Evolutionary conservation across 2,797 vertebrate genomes (phyloP).

Genomic region (Sparus aurata): DNA sequence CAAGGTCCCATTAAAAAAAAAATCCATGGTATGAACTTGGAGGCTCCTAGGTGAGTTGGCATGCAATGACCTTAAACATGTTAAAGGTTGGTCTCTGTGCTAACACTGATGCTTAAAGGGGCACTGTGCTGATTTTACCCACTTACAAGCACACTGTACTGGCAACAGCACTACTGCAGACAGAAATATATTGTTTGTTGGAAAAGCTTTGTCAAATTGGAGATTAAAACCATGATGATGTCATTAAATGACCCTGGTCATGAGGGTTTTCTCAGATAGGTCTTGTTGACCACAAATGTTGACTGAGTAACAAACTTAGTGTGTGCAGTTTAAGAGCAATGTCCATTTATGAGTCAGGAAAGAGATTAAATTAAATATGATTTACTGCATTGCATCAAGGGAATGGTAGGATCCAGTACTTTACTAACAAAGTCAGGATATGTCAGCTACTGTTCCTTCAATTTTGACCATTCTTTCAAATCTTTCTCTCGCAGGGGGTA

Average conservation of each 20-base stretch:
- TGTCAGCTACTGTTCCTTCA: background rate
- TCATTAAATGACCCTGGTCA: background rate
- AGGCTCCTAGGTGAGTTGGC: too few relatives aligned
- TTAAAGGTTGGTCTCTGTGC: background rate
- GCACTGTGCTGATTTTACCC: background rate
- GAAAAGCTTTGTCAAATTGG: background rate
- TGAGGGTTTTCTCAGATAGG: background rate
- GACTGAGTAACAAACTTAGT: background rate
- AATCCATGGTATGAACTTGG: too few relatives aligned
- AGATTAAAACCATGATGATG: background rate
- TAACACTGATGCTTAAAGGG: background rate
- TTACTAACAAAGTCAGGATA: background rate
- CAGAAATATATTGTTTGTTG: background rate
- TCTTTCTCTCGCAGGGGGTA: background rate
- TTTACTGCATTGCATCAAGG: background rate
- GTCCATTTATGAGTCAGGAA: background rate
- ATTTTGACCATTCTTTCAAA: background rate
- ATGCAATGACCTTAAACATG: too few relatives aligned
- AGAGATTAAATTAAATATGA: background rate
- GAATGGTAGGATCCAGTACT: background rate
- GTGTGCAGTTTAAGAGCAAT: background rate
- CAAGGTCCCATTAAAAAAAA: too few relatives aligned
- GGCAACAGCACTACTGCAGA: background rate
- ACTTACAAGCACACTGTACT: background rate
- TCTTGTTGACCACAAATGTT: background rate